Base-by-base conservation (phyloP, 2,888 invertebrate species). In the Nymphalis c-album region DNA sequence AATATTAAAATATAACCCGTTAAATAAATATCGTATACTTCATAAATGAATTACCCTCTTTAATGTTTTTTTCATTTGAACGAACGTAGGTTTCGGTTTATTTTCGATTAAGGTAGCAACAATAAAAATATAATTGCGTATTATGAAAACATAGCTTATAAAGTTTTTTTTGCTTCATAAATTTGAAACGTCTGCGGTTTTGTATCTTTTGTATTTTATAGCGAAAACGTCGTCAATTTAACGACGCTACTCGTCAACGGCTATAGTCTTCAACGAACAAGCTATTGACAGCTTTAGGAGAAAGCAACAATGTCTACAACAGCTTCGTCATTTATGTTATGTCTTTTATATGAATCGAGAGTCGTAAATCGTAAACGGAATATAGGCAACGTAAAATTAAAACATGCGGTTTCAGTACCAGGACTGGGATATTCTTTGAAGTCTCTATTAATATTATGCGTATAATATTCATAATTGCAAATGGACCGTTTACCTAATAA, bases 281-380 rank as follows among this genome's bases (percentile, higher is more conserved):
- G 53, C 64, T n/a, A 70, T 61, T 58, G 47, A 46, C 63, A 22
- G 51, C 71, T 63, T 50, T 71, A 62, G 22, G 20, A 8, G 40
- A 58, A 64, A 40, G 63, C 58, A 40, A 55, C 64, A 65, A 64
- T 55, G 60, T 63, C 45, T 10, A 67, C 46, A 69, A 31, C 50
- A 20, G 67, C 48, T 40, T 48, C 58, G 7, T 51, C 46, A 22
- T 45, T 61, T 63, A 46, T 35, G 47, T 61, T 57, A 47, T 17
- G 57, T 40, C 61, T 61, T 50, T 22, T 63, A n/a, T 48, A 53
- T 46, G 69, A 65, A 71, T 69, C 67, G 71, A 58, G 67, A 65
- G 55, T 68, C 68, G 60, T 73, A 70, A 73, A 73, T 67, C 58
- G 58, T 67, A 58, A 63, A 64, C 55, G 60, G 64, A 45, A 68